These are phyloP conservation scores for Drosophila recens DNA, from an alignment of 2,888 invertebrate species.

Conservation along the genomic window DNA sequence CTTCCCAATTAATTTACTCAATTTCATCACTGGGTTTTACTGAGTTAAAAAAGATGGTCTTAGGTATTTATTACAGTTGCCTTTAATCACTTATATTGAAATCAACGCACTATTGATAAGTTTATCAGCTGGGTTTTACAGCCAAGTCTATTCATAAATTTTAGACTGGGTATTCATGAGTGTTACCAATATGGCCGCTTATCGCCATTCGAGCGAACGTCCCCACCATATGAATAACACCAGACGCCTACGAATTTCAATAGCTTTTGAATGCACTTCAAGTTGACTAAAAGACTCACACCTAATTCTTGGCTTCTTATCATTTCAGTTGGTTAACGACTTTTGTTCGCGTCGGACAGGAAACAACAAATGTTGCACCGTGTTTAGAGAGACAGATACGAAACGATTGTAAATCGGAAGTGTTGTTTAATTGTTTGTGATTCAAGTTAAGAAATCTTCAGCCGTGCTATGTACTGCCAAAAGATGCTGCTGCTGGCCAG, in stretches of 20 bases:
- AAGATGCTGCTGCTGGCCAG: constrained; percentile 72
- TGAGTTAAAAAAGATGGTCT: not conserved
- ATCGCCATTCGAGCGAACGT: constrained; percentile 44
- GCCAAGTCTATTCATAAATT: constrained; percentile 26
- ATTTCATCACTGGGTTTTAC: not conserved
- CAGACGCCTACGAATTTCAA: constrained; percentile 11
- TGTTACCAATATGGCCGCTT: constrained; percentile 47
- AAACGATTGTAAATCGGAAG: constrained; percentile 9
- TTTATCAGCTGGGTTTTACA: constrained; percentile 23
- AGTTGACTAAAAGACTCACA: constrained; percentile 12
- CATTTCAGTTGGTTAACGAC: constrained; percentile 53
- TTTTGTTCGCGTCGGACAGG: constrained; percentile 19
- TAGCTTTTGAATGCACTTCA: constrained; percentile 10
- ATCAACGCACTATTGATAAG: constrained; percentile 37
- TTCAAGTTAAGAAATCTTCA: constrained; percentile 18
- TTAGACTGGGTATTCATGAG: not conserved
- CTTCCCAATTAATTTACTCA: not conserved
- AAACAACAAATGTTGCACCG: constrained; percentile 30
- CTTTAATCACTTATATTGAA: constrained; percentile 3
- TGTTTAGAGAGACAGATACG: constrained; percentile 21
- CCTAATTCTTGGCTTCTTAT: constrained; percentile 16
- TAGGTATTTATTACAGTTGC: not conserved
- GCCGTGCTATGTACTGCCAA: constrained; percentile 70
- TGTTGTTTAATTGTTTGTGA: not conserved
- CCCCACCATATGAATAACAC: constrained; percentile 30